Evolutionary conservation across 2,113 vertebrate species (phyloP), one percentile per base, ranked within the genome.

Genomic region (Bubo blakistoni): DNA sequence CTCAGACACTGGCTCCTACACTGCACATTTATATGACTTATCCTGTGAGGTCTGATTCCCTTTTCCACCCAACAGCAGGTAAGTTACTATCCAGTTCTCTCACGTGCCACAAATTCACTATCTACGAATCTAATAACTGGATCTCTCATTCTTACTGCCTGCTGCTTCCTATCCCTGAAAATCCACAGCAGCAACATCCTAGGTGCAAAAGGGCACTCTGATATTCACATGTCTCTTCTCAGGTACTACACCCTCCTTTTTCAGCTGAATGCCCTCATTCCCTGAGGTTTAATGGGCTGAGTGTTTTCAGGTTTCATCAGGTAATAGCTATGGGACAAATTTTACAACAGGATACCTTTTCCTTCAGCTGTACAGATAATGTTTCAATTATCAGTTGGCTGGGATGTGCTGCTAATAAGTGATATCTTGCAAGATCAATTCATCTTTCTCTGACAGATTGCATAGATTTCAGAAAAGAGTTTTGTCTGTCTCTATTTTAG

Each of bases 401-500:
- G 27, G 40, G 55, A 67, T 55, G 57, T 74, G 47, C 82, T 88
- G 61, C 81, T 87, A 74, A 51, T 74, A 25, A 81, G 13, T 32
- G 46, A 11, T 49, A 25, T 16, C 18, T 58, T 71, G 16, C 25
- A 61, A 62, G 34, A 93, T 82, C 42, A 67, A 16, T 12, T 74
- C 22, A 32, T 87, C 57, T 76, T 87, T 63, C 47, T 54, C 27
- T 84, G 63, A 49, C 57, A 92, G 70, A 86, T 34, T 72, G 36
- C 62, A 54, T 5, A 69, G n/a, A 65, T 63, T 82, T 59, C 82
- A 85, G 65, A 66, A 63, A 30, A 51, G 42, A 83, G 24, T 90
- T 91, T 90, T 90, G 40, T 63, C 61, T 90, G 16, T 46, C 69
- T 90, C 66, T 94, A 61, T 86, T 93, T 97, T 77, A 55, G 71